phyloP scores from a whole-genome alignment of 1,140 invertebrate genomes.

The Gerris buenoi region DNA sequence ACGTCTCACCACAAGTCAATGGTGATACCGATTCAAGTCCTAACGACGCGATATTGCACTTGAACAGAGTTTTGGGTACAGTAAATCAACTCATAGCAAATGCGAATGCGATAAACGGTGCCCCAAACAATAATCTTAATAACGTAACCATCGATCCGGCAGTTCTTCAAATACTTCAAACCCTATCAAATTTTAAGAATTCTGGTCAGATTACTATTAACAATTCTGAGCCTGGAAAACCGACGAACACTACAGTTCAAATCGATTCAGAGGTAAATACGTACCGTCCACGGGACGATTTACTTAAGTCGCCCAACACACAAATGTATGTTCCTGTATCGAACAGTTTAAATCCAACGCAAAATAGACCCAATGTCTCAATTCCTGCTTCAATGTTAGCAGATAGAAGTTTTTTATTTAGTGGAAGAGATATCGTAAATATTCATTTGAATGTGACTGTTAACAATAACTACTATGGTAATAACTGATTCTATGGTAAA shows the following conservation, averaged over 20 bases:
- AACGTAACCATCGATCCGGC: not conserved
- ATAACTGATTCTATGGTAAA: too few species aligned
- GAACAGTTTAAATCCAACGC: too few species aligned
- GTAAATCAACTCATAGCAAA: not conserved
- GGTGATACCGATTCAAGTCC: not conserved
- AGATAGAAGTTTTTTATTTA: not conserved
- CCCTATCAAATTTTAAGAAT: not conserved
- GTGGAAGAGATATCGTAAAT: not conserved
- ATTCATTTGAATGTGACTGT: not conserved
- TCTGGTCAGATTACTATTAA: not conserved
- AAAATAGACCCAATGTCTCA: too few species aligned
- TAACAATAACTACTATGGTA: not conserved
- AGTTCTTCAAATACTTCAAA: not conserved
- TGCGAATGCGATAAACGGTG: not conserved
- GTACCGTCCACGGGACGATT: too few species aligned
- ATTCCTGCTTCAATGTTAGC: too few species aligned
- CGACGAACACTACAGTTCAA: too few species aligned
- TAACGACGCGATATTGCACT: not conserved
- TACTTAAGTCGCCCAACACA: too few species aligned
- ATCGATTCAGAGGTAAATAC: too few species aligned
- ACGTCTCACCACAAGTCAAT: not conserved
- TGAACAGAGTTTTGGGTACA: not conserved
- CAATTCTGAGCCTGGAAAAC: too few species aligned
- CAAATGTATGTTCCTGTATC: too few species aligned
- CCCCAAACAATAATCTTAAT: not conserved